Conservation (phyloP, 2,113 vertebrate genomes). For the Charadrius vociferus region DNA sequence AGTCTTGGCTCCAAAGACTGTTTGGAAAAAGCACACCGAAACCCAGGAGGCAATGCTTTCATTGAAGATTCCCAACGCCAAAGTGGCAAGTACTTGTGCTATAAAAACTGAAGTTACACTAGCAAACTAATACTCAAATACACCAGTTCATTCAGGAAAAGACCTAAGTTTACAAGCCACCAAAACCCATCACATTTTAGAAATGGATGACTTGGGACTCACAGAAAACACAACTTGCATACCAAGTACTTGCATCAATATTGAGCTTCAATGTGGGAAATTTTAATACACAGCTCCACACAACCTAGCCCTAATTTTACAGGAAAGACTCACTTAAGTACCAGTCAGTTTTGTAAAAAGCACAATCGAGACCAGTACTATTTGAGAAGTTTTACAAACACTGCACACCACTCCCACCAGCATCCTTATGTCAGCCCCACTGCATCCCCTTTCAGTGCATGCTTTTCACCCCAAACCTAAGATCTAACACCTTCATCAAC, state of each 20-base stretch:
- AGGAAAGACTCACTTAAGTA: not conserved
- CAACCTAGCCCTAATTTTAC: not conserved
- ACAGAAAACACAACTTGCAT: not conserved
- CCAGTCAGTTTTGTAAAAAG: not conserved
- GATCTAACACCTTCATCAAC: not conserved
- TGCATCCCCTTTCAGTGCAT: fast-evolving
- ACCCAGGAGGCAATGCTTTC: not conserved
- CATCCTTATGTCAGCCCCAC: not conserved
- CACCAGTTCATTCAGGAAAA: not conserved
- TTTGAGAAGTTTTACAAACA: not conserved
- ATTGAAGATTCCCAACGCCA: not conserved
- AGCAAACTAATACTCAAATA: not conserved
- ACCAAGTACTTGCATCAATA: not conserved
- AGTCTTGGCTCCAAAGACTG: not conserved
- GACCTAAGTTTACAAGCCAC: not conserved
- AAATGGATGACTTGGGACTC: not conserved
- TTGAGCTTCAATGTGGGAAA: not conserved
- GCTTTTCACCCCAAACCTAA: not conserved
- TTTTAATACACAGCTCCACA: not conserved
- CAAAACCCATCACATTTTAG: not conserved
- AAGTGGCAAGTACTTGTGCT: not conserved
- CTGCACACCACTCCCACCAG: not conserved
- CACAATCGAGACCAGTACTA: not conserved
- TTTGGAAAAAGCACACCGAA: not conserved
- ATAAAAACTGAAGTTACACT: not conserved